phyloP scores from a whole-genome alignment of 2,888 invertebrate species.

The Thymelicus acteon region DNA sequence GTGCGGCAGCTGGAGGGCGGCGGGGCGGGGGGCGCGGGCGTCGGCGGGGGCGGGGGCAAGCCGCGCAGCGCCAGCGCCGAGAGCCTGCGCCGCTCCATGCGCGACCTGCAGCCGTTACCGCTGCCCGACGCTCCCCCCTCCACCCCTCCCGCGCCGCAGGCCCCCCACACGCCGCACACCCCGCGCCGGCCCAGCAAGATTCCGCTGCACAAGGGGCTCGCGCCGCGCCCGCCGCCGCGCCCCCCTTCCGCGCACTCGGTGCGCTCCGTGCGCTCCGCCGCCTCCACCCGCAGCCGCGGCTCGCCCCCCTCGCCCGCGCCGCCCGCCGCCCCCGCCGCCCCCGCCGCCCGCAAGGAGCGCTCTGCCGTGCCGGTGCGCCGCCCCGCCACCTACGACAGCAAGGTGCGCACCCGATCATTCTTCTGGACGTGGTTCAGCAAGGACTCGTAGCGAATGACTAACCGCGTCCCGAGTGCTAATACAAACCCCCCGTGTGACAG shows the following conservation, averaged over 20 bases:
- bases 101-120: conserved; percentile 75
- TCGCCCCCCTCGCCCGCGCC: conserved; percentile 59
- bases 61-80: conserved; percentile 34
- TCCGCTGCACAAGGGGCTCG: conserved; percentile 55
- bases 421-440: conserved; percentile 86
- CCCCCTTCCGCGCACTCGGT: conserved; percentile 67
- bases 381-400: conserved; percentile 77
- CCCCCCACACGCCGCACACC: conserved; percentile 69
- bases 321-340: conserved; percentile 59
- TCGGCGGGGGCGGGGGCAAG: conserved; percentile 38
- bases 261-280: conserved; percentile 55
- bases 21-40: conserved; percentile 51
- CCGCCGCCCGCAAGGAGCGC: conserved; percentile 66
- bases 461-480: conserved; percentile 49
- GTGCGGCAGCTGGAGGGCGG: conserved; percentile 89
- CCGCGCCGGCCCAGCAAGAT: conserved; percentile 80
- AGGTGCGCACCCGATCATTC: conserved; percentile 90
- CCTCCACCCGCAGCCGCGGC: conserved; percentile 61
- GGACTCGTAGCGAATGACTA: conserved; percentile 56
- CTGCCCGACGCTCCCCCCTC: conserved; percentile 78
- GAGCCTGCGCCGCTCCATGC: conserved; percentile 67
- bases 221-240: conserved; percentile 65
- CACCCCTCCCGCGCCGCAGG: conserved; percentile 71
- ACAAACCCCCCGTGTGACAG: conserved; percentile 64
- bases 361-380: conserved; percentile 63